These are phyloP conservation scores for Callimorpha dominula DNA, from an alignment of 2,888 invertebrate genomes.

Conservation along the genomic window DNA sequence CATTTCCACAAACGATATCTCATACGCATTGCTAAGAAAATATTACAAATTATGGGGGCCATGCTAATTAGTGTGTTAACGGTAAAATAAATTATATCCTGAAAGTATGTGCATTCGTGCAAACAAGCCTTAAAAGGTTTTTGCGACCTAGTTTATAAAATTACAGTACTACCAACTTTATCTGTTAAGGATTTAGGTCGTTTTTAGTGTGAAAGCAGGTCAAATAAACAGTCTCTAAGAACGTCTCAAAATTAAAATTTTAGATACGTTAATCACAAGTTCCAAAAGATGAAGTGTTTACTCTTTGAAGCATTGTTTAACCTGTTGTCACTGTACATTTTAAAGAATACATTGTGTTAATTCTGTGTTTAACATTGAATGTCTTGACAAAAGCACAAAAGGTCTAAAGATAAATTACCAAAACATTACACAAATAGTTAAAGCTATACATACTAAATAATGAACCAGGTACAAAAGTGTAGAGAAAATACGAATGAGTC, in stretches of 20 bases:
- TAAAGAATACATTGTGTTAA: not conserved
- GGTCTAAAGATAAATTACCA: not conserved
- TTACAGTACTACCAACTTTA: constrained; percentile 34
- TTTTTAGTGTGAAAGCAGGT: constrained; percentile 20
- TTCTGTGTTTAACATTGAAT: not conserved
- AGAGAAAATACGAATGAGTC: not conserved
- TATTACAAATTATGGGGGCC: constrained; percentile 27
- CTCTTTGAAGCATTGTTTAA: constrained; percentile 1
- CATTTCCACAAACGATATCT: constrained; percentile 15
- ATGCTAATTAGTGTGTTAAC: constrained; percentile 52
- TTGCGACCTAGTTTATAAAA: constrained; percentile 54
- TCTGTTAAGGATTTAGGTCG: constrained; percentile 4
- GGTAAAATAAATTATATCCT: constrained; percentile 58
- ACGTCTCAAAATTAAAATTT: constrained; percentile 36
- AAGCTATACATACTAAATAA: not conserved
- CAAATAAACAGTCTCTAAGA: constrained; percentile 28
- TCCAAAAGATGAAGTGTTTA: constrained; percentile 22
- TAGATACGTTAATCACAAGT: constrained; percentile 32
- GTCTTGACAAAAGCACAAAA: not conserved
- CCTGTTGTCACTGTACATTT: not conserved
- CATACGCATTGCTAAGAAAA: constrained; percentile 18
- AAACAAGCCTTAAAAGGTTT: constrained; percentile 62
- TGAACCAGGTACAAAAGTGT: not conserved
- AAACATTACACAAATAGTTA: not conserved
- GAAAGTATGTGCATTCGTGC: constrained; percentile 66